These are phyloP conservation scores for Caenorhabditis briggsae DNA, from an alignment of 1,140 invertebrate genomes.

Conservation along the genomic window DNA sequence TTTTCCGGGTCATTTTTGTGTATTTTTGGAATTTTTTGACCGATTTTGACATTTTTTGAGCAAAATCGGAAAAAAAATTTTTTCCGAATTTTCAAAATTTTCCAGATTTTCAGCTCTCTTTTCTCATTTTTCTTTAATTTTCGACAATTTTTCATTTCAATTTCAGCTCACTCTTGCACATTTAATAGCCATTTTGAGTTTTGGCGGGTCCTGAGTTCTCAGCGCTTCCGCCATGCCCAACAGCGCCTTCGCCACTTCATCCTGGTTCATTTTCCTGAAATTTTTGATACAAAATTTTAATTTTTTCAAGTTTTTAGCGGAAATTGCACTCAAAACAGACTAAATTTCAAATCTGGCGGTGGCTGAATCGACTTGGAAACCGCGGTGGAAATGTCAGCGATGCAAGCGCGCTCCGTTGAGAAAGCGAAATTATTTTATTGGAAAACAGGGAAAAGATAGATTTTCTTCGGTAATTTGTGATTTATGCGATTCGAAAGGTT, in stretches of 20 bases:
- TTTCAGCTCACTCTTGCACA: conserved; percentile 54
- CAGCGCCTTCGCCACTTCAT: conserved; percentile 52
- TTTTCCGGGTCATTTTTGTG: too few species aligned
- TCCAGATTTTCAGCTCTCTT: background rate
- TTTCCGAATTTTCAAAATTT: background rate
- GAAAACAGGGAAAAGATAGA: too few species aligned
- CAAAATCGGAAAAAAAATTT: too few species aligned
- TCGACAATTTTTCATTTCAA: background rate
- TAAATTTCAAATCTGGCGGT: conserved; percentile 1
- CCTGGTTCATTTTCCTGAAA: conserved; percentile 39
- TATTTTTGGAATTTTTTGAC: too few species aligned
- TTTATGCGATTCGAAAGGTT: too few species aligned
- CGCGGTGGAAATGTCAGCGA: too few species aligned
- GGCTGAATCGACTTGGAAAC: background rate
- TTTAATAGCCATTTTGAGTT: conserved; percentile 60
- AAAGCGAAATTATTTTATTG: too few species aligned
- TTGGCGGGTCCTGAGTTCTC: conserved; percentile 43
- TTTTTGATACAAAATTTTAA: background rate
- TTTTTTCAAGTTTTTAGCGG: background rate
- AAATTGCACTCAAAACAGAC: background rate
- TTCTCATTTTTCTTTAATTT: background rate
- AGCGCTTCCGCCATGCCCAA: conserved; percentile 57
- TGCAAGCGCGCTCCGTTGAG: background rate
- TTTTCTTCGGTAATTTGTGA: too few species aligned
- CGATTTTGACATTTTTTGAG: too few species aligned